These are phyloP conservation scores for Epiblema foenella DNA, from an alignment of 2,888 invertebrate genomes.

Conservation along the genomic window DNA sequence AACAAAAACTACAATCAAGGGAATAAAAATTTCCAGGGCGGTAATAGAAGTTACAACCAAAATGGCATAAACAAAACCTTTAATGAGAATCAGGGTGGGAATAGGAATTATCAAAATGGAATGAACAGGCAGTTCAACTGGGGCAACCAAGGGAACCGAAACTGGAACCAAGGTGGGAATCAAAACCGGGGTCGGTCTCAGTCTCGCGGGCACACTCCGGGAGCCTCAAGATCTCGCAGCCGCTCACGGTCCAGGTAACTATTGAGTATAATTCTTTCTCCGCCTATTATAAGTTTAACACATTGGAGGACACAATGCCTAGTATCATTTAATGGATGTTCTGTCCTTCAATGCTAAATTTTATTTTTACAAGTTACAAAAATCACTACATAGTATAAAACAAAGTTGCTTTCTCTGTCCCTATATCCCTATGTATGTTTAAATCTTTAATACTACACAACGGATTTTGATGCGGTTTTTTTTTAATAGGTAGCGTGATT, in stretches of 20 bases:
- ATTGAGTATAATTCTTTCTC: neutral
- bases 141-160: conserved; percentile 14
- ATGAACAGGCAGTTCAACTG: neutral
- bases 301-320: too few species aligned
- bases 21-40: conserved; percentile 5
- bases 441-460: too few species aligned
- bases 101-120: conserved; percentile 4
- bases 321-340: too few species aligned
- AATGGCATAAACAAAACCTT: conserved; percentile 9
- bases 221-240: conserved; percentile 5
- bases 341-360: too few species aligned
- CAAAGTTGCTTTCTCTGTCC: too few species aligned
- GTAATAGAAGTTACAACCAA: neutral
- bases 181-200: conserved; percentile 14
- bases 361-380: too few species aligned
- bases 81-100: conserved; percentile 4
- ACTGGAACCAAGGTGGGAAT: conserved; percentile 19
- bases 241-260: conserved; percentile 17
- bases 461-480: too few species aligned
- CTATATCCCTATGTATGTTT: too few species aligned
- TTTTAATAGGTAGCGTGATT: too few species aligned
- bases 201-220: conserved; percentile 1
- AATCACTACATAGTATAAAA: too few species aligned
- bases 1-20: neutral
- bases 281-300: too few species aligned